A percentile compares a stretch with the other conserved stretches of the same genome.
Conservation (phyloP, 2,113 vertebrate genomes). For the Balaenoptera acutorostrata region DNA sequence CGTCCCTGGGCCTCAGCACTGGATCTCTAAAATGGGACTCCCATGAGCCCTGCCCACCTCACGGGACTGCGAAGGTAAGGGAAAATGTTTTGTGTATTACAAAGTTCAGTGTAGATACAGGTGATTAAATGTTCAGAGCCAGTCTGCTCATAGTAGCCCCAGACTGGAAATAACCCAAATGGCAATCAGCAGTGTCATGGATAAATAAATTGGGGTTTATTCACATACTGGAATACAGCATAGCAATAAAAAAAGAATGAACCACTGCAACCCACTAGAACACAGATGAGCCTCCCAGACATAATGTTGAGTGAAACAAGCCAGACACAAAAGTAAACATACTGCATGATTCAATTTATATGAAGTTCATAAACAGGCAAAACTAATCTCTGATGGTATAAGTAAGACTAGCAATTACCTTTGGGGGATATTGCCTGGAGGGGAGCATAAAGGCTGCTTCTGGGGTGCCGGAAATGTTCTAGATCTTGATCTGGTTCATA, state of each 20-base stretch:
- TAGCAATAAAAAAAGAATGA: conserved; percentile 20
- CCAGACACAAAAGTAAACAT: not conserved
- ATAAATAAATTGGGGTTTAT: not conserved
- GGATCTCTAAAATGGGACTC: not conserved
- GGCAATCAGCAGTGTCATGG: not conserved
- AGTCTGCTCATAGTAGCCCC: not conserved
- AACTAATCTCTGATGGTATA: not conserved
- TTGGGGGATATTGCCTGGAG: not conserved
- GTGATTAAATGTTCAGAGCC: not conserved
- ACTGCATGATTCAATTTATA: not conserved
- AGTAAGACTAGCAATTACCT: not conserved
- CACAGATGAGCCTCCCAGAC: not conserved
- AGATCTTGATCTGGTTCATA: not conserved
- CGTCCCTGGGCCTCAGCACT: not conserved
- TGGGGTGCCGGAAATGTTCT: not conserved
- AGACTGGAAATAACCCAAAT: not conserved
- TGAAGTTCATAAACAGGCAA: not conserved
- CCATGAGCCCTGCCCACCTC: not conserved
- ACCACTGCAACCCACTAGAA: not conserved
- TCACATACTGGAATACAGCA: conserved; percentile 1
- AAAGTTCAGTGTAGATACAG: not conserved
- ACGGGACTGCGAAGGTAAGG: not conserved
- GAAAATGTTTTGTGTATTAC: not conserved
- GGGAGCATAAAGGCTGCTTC: not conserved
- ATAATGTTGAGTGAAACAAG: not conserved